phyloP scores from a whole-genome alignment of 1,140 invertebrate genomes.

The Trinorchestia longiramus region DNA sequence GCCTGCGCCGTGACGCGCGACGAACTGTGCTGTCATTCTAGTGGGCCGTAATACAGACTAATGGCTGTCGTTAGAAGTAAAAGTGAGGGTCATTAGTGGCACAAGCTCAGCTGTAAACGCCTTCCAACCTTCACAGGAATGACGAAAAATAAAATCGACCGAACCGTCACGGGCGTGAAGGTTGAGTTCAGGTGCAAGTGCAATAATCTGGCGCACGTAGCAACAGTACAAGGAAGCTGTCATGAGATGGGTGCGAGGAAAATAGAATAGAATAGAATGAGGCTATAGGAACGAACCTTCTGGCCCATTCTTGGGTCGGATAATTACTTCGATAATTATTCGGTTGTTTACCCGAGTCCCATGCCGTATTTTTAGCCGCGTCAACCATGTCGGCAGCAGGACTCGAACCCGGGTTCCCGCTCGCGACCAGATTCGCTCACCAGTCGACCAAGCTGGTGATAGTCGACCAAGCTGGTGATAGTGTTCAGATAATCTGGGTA shows the following conservation, averaged over 20 bases:
- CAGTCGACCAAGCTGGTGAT: too few species aligned
- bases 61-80: conserved; percentile 16
- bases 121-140: neutral
- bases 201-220: neutral
- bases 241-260: neutral
- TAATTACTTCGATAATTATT: too few species aligned
- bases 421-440: too few species aligned
- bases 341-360: too few species aligned
- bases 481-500: too few species aligned
- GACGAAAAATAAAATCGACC: conserved; percentile 5
- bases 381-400: too few species aligned
- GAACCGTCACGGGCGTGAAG: neutral
- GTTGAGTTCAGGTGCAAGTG: neutral
- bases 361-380: too few species aligned
- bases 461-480: too few species aligned
- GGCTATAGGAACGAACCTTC: too few species aligned
- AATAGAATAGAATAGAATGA: neutral
- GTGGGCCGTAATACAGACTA: neutral
- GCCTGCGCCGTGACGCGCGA: neutral
- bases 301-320: too few species aligned
- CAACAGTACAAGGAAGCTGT: neutral
- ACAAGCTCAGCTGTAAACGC: neutral
- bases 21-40: neutral
- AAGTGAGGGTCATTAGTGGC: conserved; percentile 30
- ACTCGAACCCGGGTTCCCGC: too few species aligned